These are phyloP conservation scores for Gallinago undulata DNA, from an alignment of 2,113 vertebrate genomes.

Conservation along the genomic window DNA sequence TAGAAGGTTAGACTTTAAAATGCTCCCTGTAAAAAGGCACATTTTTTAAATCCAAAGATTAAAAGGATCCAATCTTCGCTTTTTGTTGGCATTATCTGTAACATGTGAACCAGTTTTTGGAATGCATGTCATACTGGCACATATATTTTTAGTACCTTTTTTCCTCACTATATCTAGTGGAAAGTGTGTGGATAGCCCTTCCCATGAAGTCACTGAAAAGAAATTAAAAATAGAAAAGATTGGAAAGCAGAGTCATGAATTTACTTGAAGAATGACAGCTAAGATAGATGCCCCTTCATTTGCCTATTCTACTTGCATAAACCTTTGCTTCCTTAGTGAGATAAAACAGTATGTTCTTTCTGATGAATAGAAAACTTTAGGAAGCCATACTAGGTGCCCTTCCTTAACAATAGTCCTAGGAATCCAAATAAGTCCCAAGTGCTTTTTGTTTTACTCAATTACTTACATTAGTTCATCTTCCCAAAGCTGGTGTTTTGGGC, in stretches of 20 bases:
- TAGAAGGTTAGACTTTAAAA: background rate
- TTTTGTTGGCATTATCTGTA: background rate
- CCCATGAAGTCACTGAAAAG: background rate
- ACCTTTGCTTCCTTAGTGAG: background rate
- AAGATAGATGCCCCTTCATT: background rate
- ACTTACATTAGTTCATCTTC: background rate
- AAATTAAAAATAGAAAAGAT: background rate
- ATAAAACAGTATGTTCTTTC: background rate
- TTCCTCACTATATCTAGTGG: background rate
- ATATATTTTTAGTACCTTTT: background rate
- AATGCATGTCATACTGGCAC: background rate
- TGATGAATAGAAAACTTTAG: background rate
- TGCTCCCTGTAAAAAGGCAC: background rate
- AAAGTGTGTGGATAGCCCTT: background rate
- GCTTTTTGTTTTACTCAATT: background rate
- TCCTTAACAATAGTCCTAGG: background rate
- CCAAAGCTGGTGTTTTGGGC: background rate
- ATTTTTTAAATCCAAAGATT: background rate
- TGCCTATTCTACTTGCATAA: background rate
- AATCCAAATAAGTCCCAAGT: background rate
- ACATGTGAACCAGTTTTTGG: background rate
- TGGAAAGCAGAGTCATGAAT: background rate
- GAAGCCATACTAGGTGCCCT: background rate
- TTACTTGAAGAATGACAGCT: rapidly evolving
- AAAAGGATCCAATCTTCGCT: background rate